phyloP scores from a whole-genome alignment of 2,113 vertebrate genomes.

The Diglossa brunneiventris region DNA sequence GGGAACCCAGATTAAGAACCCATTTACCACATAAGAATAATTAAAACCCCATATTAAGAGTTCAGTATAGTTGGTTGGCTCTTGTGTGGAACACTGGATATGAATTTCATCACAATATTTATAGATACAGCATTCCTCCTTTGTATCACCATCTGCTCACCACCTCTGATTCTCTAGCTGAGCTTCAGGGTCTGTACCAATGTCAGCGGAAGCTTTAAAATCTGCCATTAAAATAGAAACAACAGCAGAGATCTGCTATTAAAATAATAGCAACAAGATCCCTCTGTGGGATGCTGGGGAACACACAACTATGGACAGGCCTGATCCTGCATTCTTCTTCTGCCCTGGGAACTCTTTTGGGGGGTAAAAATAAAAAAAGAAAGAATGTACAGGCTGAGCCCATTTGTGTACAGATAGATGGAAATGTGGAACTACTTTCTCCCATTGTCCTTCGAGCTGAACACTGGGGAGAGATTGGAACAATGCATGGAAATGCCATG shows the following conservation, averaged over 20 bases:
- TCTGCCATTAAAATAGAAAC: constrained; percentile 59
- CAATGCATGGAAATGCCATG: constrained; percentile 17
- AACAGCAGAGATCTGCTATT: constrained; percentile 59
- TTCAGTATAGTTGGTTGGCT: not conserved
- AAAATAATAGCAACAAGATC: constrained; percentile 62
- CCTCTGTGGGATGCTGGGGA: constrained; percentile 57
- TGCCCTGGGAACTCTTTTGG: not conserved
- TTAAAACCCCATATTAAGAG: not conserved
- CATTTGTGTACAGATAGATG: not conserved
- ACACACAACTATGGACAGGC: not conserved
- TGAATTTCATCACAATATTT: constrained; percentile 43
- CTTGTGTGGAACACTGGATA: not conserved
- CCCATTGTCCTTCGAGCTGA: constrained; percentile 32
- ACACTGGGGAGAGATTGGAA: constrained; percentile 15
- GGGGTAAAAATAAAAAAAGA: not conserved
- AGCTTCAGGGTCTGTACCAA: constrained; percentile 43
- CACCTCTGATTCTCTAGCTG: constrained; percentile 52
- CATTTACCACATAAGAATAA: not conserved
- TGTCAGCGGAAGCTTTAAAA: constrained; percentile 66
- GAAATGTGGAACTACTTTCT: constrained; percentile 55
- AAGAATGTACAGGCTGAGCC: not conserved
- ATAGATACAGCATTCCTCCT: constrained; percentile 48
- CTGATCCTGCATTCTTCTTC: constrained; percentile 29
- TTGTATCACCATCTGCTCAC: constrained; percentile 56
- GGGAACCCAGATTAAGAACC: not conserved